A percentile compares a stretch with the other conserved stretches of the same genome.
Evolutionary conservation across 2,797 vertebrate species (phyloP).

Genomic region (Rhincodon typus): DNA sequence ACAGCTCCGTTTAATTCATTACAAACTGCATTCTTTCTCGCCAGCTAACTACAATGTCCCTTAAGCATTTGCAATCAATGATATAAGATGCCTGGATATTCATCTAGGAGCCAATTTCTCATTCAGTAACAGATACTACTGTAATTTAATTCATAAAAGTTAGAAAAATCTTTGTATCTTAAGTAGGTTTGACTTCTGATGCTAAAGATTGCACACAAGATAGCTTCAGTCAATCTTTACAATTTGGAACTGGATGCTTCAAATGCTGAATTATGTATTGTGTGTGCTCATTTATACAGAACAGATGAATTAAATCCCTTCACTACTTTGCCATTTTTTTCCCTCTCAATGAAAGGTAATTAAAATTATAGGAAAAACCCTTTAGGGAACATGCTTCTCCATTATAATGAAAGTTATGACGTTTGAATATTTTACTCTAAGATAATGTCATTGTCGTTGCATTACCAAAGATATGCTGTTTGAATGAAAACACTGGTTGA

Average conservation of each 20-base stretch:
- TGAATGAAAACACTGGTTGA: not conserved
- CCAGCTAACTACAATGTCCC: not conserved
- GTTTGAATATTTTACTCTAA: constrained; percentile 19
- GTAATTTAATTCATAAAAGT: not conserved
- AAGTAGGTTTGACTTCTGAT: not conserved
- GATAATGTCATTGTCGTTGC: not conserved
- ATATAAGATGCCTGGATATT: not conserved
- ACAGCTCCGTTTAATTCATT: constrained; percentile 5
- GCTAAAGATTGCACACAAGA: not conserved
- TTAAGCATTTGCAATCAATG: not conserved
- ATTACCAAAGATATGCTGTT: not conserved
- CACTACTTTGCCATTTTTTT: not conserved
- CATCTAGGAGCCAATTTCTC: not conserved
- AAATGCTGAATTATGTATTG: not conserved
- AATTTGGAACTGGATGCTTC: not conserved
- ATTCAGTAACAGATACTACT: not conserved
- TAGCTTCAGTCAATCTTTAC: not conserved
- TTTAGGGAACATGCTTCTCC: not conserved
- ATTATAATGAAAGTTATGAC: constrained; percentile 12
- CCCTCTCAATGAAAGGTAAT: constrained; percentile 11
- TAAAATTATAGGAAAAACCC: constrained; percentile 6
- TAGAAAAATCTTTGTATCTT: not conserved
- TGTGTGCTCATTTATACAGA: not conserved
- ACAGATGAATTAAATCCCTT: not conserved
- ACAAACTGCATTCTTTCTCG: not conserved